phyloP scores from a whole-genome alignment of 2,797 vertebrate genomes.

The Acestrorhynchus altus region DNA sequence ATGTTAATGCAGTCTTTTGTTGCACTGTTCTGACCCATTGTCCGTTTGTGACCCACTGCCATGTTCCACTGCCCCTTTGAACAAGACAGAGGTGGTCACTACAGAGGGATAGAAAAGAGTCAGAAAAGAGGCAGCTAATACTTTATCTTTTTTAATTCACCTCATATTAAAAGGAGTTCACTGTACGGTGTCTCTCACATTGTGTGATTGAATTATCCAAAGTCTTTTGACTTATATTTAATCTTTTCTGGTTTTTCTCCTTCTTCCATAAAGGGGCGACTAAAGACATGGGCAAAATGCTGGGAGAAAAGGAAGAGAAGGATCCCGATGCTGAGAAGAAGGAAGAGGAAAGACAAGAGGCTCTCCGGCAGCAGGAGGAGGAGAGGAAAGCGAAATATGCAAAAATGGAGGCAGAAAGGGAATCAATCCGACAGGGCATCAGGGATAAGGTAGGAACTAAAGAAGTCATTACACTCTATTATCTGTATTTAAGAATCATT shows the following conservation, averaged over 20 bases:
- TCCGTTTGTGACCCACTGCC: slow-evolving; percentile 38
- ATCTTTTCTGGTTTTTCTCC: slow-evolving; percentile 21
- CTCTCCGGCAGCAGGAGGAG: slow-evolving; percentile 93
- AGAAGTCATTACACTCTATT: neutral
- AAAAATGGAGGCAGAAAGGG: slow-evolving; percentile 96
- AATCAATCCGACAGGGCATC: slow-evolving; percentile 94
- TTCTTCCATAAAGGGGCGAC: slow-evolving; percentile 86
- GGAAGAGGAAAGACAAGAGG: slow-evolving; percentile 96
- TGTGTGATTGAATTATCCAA: slow-evolving; percentile 9
- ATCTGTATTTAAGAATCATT: neutral
- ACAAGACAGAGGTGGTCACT: slow-evolving; percentile 40
- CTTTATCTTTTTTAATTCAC: slow-evolving; percentile 29
- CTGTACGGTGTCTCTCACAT: slow-evolving; percentile 22
- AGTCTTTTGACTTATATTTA: slow-evolving; percentile 36
- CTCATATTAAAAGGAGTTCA: slow-evolving; percentile 21
- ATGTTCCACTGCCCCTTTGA: slow-evolving; percentile 9
- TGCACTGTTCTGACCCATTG: slow-evolving; percentile 58
- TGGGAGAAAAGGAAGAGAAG: slow-evolving; percentile 97
- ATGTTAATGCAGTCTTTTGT: slow-evolving; percentile 60
- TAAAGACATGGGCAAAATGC: slow-evolving; percentile 99
- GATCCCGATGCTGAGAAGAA: slow-evolving; percentile 97
- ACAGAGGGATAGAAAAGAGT: slow-evolving; percentile 38
- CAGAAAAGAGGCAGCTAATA: slow-evolving; percentile 22
- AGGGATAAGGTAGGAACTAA: slow-evolving; percentile 88
- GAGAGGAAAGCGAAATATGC: slow-evolving; percentile 97